phyloP scores from a whole-genome alignment of 2,797 vertebrate species.

The Pristis pectinata region DNA sequence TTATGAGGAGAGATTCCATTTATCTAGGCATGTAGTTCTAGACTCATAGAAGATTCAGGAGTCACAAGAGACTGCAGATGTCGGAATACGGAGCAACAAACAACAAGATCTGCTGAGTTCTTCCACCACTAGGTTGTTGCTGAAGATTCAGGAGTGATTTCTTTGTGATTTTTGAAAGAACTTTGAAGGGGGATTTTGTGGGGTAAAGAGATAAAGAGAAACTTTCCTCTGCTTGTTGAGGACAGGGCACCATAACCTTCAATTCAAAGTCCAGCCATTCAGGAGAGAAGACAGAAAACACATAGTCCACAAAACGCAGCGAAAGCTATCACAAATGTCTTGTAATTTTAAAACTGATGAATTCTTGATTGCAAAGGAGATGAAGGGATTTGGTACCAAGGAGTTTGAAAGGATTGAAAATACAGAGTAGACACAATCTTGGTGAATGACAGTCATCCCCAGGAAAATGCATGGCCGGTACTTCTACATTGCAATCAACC shows the following conservation, averaged over 20 bases:
- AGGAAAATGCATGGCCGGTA: not conserved
- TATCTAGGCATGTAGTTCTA: not conserved
- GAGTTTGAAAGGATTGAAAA: not conserved
- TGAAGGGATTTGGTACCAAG: not conserved
- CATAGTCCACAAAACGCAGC: not conserved
- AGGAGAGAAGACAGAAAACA: no score
- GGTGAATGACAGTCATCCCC: not conserved
- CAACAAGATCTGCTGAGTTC: no score
- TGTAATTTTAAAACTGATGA: not conserved
- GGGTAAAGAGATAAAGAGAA: not conserved
- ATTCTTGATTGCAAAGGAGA: not conserved
- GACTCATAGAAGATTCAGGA: not conserved
- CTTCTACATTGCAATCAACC: no score
- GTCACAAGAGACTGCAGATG: no score
- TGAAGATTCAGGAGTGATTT: not conserved
- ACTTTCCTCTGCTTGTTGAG: not conserved
- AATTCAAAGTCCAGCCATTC: no score
- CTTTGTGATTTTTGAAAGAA: not conserved
- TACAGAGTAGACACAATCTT: not conserved
- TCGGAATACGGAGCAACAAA: no score
- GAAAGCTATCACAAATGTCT: not conserved
- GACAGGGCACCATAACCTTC: no score
- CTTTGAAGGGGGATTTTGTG: not conserved
- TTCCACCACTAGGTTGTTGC: no score
- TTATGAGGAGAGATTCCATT: no score